Percentiles rank a stretch among this genome's conserved stretches.
These are phyloP conservation scores for Melanerpes formicivorus DNA, from an alignment of 2,113 vertebrate species.

Conservation along the genomic window DNA sequence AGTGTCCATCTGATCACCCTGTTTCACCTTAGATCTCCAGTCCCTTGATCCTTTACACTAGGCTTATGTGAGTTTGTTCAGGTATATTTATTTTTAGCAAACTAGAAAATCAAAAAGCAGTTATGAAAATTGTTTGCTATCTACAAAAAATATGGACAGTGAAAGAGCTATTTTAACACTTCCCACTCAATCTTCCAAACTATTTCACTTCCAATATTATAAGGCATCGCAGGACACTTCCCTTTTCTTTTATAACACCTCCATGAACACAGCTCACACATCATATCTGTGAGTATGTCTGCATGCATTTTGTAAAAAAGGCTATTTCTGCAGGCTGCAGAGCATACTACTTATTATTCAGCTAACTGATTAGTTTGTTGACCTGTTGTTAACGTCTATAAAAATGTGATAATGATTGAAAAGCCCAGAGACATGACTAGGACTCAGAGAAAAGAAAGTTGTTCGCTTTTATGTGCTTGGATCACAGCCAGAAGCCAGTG, in stretches of 20 bases:
- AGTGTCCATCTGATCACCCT: not conserved
- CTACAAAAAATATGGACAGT: not conserved
- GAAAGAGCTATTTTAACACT: not conserved
- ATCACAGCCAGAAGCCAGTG: not conserved
- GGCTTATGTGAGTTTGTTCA: not conserved
- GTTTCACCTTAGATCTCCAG: not conserved
- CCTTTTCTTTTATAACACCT: not conserved
- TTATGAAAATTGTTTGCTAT: not conserved
- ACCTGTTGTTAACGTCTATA: slow-evolving; percentile 21
- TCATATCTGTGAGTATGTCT: not conserved
- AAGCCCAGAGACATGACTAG: not conserved
- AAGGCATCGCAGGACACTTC: not conserved
- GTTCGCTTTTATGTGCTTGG: not conserved
- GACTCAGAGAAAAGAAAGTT: not conserved
- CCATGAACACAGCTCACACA: not conserved
- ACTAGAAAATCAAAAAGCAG: not conserved
- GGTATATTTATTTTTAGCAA: not conserved
- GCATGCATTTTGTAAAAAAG: not conserved
- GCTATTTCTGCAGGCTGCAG: not conserved
- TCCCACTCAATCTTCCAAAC: not conserved
- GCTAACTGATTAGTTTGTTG: not conserved
- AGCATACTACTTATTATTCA: slow-evolving; percentile 11
- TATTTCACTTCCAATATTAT: not conserved
- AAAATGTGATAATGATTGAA: slow-evolving; percentile 39
- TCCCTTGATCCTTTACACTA: not conserved